These are phyloP conservation scores for Pogonocichla stellata DNA, from an alignment of 2,113 vertebrate genomes.

Conservation along the genomic window DNA sequence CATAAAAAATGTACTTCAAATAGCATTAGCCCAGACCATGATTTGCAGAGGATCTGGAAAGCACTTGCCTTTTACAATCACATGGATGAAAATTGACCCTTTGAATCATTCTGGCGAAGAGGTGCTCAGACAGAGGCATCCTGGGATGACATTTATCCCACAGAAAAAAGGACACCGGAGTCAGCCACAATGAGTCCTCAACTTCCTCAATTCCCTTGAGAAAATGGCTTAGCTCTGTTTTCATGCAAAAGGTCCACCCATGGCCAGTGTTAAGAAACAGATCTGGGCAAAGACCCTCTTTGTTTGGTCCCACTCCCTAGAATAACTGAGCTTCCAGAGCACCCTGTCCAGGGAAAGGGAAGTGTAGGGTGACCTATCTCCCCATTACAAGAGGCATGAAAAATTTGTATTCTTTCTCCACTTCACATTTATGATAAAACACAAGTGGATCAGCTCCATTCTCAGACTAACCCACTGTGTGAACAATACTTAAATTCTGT, in stretches of 20 bases:
- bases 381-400: neutral
- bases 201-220: neutral
- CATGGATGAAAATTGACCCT: neutral
- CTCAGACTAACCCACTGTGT: neutral
- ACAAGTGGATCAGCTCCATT: neutral
- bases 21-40: neutral
- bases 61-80: neutral
- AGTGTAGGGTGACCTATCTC: neutral
- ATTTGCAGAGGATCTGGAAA: neutral
- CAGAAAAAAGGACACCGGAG: neutral
- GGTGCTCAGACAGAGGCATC: neutral
- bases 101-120: neutral
- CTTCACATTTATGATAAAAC: neutral
- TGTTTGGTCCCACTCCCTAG: neutral
- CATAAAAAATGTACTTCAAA: neutral
- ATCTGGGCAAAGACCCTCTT: neutral
- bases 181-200: neutral
- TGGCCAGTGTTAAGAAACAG: neutral
- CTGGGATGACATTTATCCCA: neutral
- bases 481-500: neutral
- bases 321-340: neutral
- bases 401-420: neutral
- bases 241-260: neutral
- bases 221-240: neutral
- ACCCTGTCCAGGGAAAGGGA: neutral